Evolutionary conservation across 2,797 vertebrate species (phyloP), one percentile per base, ranked within the genome.

Genomic region (Scarus forsteni): DNA sequence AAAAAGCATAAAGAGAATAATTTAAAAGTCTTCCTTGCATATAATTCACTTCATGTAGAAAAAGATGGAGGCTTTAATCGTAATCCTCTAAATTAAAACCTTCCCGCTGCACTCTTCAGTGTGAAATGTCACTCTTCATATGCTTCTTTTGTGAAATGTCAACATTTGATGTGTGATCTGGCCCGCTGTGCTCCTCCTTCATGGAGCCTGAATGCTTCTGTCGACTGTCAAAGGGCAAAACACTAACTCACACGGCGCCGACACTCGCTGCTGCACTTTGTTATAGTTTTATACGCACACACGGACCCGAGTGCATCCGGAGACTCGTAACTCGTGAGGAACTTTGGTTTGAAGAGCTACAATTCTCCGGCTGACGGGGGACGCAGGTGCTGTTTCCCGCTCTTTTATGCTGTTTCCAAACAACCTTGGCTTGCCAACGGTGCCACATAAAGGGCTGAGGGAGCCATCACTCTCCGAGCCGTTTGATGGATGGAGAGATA

Each of bases 401-500:
- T 62, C 87, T 38, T 92, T 91, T 86, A 93, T 93, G 85, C 76
- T 75, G 62, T 81, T 91, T 80, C 88, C 85, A 74, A 88, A 90
- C 87, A 87, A 87, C 86, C 80, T 85, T 76, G 85, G 85, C 80
- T 86, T 80, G 78, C 85, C 87, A 80, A 52, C 46, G 42, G 81
- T 74, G 74, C 75, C 77, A 66, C 84, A 87, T 89, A 90, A 93
- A 86, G 74, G 54, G 66, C 39, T 57, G 77, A 83, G 75, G 81
- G 75, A 84, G 75, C 81, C 73, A 85, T 90, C 80, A 75, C 78
- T 89, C 75, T 89, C 62, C 66, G 76, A 60, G 64, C 2, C 27
- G 77, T 80, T 88, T 91, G 93, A 93, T 92, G 87, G 92, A 94
- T 90, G 78, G 84, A 75, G 80, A 79, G 89, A 85, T 83, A 81